Percentiles rank a stretch among this genome's conserved stretches.
phyloP scores from a whole-genome alignment of 2,113 vertebrate genomes.

The Leptosomus discolor region DNA sequence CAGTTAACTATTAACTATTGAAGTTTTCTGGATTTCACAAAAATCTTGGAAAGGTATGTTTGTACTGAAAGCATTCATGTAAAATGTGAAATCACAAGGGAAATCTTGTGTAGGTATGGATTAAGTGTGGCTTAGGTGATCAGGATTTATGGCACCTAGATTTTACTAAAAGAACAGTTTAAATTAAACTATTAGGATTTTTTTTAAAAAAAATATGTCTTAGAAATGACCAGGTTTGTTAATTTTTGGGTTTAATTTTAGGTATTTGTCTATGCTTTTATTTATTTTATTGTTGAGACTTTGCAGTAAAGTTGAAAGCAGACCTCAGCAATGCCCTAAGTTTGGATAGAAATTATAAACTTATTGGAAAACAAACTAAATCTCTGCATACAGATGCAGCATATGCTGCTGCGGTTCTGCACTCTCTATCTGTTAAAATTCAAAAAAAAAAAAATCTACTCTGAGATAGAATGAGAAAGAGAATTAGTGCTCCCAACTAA shows the following conservation, averaged over 20 bases:
- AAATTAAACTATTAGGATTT: neutral
- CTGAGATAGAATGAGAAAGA: neutral
- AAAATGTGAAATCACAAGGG: neutral
- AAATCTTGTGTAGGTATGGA: neutral
- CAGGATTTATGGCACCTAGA: neutral
- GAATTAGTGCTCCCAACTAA: neutral
- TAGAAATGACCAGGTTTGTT: rapidly evolving
- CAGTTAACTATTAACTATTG: neutral
- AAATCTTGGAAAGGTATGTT: neutral
- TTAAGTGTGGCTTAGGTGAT: neutral
- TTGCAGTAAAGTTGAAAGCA: neutral
- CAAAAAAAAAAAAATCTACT: neutral
- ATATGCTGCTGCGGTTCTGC: neutral
- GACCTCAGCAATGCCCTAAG: neutral
- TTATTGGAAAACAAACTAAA: neutral
- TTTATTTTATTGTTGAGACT: neutral
- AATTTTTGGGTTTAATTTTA: neutral
- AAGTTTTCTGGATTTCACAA: neutral
- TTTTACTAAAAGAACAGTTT: neutral
- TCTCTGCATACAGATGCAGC: neutral
- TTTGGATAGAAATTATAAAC: neutral
- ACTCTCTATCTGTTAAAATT: neutral
- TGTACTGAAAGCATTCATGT: neutral
- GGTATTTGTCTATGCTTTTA: neutral
- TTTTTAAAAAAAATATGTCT: neutral